A percentile compares a stretch with the other conserved stretches of the same genome.
Evolutionary conservation across 1,140 invertebrate genomes (phyloP).

Genomic region (Physella acuta): DNA sequence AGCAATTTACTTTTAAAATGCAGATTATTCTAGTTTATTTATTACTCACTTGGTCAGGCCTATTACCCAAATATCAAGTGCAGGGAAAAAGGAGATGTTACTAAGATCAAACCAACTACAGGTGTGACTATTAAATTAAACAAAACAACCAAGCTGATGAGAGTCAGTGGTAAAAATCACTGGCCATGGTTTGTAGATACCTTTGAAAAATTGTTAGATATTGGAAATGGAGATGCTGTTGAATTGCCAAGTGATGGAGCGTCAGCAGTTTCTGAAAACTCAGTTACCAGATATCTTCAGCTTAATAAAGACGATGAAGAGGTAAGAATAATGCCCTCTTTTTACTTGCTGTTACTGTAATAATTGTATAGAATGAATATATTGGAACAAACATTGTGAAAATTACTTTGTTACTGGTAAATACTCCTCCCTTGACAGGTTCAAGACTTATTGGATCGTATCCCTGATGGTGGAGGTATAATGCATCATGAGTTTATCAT

Average conservation of each 20-base stretch:
- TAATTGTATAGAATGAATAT: too few relatives aligned
- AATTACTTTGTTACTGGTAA: too few relatives aligned
- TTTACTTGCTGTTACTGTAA: too few relatives aligned
- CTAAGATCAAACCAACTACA: conserved; percentile 43
- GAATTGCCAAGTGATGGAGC: conserved; percentile 38
- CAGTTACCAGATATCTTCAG: conserved; percentile 51
- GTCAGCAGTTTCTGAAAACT: conserved; percentile 41
- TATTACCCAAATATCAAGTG: conserved; percentile 49
- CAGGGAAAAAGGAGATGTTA: conserved; percentile 47
- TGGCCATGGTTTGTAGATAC: conserved; percentile 53
- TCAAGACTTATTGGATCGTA: conserved; percentile 52
- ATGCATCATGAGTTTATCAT: conserved; percentile 55
- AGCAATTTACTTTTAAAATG: too few relatives aligned
- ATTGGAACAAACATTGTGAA: too few relatives aligned
- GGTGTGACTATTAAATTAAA: conserved; percentile 49
- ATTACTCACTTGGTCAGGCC: conserved; percentile 28
- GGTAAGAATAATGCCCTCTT: too few relatives aligned
- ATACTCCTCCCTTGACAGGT: conserved; percentile 38
- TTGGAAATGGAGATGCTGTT: conserved; percentile 44
- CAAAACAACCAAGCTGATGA: conserved; percentile 44
- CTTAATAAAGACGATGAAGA: conserved; percentile 53
- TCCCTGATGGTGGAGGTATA: conserved; percentile 55
- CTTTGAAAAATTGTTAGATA: conserved; percentile 47
- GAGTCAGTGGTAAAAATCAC: conserved; percentile 46
- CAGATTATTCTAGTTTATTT: too few relatives aligned